Percentiles rank a stretch among this genome's conserved stretches.
These are phyloP conservation scores for Melanerpes formicivorus DNA, from an alignment of 2,113 vertebrate genomes.

Conservation along the genomic window DNA sequence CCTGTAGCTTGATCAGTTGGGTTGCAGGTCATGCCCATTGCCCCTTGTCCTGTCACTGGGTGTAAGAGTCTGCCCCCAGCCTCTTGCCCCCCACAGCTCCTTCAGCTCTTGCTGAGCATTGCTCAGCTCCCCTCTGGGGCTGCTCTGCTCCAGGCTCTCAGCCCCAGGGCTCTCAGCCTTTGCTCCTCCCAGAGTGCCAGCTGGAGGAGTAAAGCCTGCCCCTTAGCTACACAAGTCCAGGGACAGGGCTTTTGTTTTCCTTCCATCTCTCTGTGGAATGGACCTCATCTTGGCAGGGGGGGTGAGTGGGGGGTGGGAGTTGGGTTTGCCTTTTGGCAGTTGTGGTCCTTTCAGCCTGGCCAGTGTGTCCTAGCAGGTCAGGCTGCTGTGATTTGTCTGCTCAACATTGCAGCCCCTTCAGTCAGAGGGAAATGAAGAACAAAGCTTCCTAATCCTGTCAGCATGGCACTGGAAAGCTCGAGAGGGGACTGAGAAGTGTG, in stretches of 20 bases:
- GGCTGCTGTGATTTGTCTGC: conserved; percentile 8
- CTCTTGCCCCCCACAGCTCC: too few species aligned
- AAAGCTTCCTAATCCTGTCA: neutral
- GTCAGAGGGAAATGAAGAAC: neutral
- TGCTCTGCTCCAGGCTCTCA: too few species aligned
- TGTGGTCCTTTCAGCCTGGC: neutral
- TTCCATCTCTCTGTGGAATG: neutral
- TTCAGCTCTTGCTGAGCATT: too few species aligned
- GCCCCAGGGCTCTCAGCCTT: too few species aligned
- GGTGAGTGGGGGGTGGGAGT: neutral
- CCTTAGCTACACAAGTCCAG: neutral
- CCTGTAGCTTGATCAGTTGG: too few species aligned
- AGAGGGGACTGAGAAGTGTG: neutral
- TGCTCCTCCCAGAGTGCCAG: too few species aligned
- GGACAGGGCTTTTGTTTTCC: neutral
- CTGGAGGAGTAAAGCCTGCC: neutral
- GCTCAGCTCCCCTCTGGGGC: too few species aligned
- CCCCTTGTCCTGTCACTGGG: too few species aligned
- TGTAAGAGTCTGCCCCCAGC: too few species aligned
- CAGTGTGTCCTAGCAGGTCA: neutral
- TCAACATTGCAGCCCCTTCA: neutral
- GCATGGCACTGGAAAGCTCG: neutral
- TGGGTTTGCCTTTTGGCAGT: neutral
- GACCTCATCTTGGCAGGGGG: neutral
- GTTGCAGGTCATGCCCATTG: too few species aligned